phyloP scores from a whole-genome alignment of 1,140 invertebrate species.

The Diuraphis noxia region DNA sequence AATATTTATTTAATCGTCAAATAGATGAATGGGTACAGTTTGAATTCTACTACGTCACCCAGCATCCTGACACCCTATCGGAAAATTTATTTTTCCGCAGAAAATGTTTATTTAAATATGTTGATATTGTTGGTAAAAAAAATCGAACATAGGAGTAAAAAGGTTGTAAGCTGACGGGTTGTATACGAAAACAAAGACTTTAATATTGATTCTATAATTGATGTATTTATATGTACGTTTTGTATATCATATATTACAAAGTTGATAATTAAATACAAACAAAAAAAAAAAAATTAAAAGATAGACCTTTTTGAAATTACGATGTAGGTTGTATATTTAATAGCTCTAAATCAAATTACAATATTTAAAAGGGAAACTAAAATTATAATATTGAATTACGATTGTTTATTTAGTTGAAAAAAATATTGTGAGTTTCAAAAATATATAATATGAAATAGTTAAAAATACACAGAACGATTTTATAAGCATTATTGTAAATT shows the following conservation, averaged over 20 bases:
- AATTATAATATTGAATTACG: not conserved
- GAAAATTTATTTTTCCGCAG: too few relatives aligned
- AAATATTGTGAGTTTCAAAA: not conserved
- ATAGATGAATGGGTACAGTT: too few relatives aligned
- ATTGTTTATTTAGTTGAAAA: not conserved
- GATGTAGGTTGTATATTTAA: not conserved
- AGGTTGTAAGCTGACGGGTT: not conserved
- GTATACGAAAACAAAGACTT: not conserved
- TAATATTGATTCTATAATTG: not conserved
- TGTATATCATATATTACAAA: too few relatives aligned
- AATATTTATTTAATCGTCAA: too few relatives aligned
- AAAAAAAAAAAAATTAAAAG: not conserved
- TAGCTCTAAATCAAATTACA: not conserved
- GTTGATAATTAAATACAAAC: too few relatives aligned
- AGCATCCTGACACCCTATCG: too few relatives aligned
- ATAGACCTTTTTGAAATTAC: not conserved
- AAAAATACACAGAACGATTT: not conserved
- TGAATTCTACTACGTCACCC: too few relatives aligned
- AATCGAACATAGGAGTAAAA: too few relatives aligned
- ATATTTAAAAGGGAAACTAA: not conserved
- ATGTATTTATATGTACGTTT: too few relatives aligned
- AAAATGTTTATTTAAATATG: too few relatives aligned
- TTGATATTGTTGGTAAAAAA: too few relatives aligned
- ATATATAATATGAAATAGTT: not conserved
- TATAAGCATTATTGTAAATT: not conserved